phyloP scores from a whole-genome alignment of 2,113 vertebrate genomes.

The Drymodes brunneopygia region DNA sequence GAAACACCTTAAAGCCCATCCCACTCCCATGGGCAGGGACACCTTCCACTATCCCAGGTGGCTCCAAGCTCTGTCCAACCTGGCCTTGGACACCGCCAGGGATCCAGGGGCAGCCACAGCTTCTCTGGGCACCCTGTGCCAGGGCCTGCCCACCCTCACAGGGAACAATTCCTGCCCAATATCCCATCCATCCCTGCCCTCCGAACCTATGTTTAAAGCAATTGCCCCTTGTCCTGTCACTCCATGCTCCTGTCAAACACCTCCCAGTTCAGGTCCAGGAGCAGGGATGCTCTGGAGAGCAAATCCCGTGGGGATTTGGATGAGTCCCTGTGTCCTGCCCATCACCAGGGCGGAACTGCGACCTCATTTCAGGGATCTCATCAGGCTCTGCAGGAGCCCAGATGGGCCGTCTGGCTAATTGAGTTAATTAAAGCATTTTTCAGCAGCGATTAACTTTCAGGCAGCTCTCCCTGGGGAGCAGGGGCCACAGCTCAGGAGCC shows the following conservation, averaged over 20 bases:
- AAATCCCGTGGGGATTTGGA: rapidly evolving
- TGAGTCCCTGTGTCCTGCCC: rapidly evolving
- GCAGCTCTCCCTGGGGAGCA: background rate
- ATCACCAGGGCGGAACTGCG: rapidly evolving
- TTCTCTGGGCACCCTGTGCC: background rate
- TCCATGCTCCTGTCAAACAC: background rate
- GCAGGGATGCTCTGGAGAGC: background rate
- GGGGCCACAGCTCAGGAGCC: background rate
- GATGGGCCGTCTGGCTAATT: slow-evolving; percentile 3
- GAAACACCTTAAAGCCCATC: background rate
- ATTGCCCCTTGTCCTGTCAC: background rate
- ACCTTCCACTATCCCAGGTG: rapidly evolving
- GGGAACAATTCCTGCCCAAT: background rate
- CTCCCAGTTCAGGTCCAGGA: background rate
- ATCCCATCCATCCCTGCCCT: background rate
- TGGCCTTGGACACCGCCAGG: rapidly evolving
- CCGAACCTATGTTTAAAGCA: background rate
- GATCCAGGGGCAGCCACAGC: background rate
- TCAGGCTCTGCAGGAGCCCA: background rate
- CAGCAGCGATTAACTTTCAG: slow-evolving; percentile 9
- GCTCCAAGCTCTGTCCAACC: background rate
- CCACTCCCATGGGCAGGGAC: background rate
- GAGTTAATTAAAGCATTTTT: slow-evolving; percentile 44
- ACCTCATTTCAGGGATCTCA: background rate
- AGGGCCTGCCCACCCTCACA: background rate